A percentile compares a stretch with the other conserved stretches of the same genome.
These are phyloP conservation scores for Linepithema humile DNA, from an alignment of 1,140 invertebrate species.

Conservation along the genomic window DNA sequence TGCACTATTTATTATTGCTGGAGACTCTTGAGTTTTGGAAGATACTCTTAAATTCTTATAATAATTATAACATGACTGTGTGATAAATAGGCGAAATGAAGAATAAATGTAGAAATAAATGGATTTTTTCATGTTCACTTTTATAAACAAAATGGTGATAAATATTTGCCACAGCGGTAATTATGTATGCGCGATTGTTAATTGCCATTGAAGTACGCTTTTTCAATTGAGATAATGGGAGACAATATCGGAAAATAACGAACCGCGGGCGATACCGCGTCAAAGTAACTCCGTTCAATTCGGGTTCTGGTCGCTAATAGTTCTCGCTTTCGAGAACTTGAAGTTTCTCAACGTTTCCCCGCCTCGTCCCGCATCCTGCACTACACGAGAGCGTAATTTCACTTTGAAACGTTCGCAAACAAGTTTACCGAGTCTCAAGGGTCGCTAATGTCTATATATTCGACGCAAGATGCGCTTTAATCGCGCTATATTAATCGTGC, in stretches of 20 bases:
- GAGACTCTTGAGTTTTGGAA: background rate
- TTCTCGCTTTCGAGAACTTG: constrained; percentile 48
- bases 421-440: constrained; percentile 57
- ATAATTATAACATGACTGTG: too few species aligned
- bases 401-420: constrained; percentile 63
- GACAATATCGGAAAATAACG: constrained; percentile 25
- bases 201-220: background rate
- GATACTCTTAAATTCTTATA: too few species aligned
- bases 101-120: too few species aligned
- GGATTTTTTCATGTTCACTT: too few species aligned
- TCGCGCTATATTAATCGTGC: constrained; percentile 56
- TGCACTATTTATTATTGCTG: background rate
- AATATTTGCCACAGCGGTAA: background rate
- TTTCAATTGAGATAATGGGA: background rate
- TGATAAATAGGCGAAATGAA: too few species aligned
- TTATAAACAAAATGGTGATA: background rate
- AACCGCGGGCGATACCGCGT: background rate
- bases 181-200: background rate
- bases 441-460: constrained; percentile 44
- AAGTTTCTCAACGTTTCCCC: constrained; percentile 49
- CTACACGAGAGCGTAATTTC: constrained; percentile 54
- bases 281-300: constrained; percentile 47
- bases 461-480: constrained; percentile 45
- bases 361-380: constrained; percentile 1
- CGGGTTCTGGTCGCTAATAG: constrained; percentile 40